Conservation (phyloP, 2,888 invertebrate genomes). For the Aphidoletes aphidimyza region DNA sequence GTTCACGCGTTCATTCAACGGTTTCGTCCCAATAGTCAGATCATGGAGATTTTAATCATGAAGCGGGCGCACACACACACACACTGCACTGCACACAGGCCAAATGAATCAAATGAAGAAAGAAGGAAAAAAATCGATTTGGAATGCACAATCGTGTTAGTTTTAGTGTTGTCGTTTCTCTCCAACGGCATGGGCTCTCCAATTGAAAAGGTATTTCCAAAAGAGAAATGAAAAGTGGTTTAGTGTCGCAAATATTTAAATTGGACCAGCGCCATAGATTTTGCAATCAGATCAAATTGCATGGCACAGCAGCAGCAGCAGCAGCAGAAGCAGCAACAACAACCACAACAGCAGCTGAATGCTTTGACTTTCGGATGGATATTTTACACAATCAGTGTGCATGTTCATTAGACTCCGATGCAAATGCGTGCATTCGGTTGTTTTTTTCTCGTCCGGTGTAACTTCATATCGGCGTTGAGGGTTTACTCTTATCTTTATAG, state of each 20-base stretch:
- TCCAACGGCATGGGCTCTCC: background rate
- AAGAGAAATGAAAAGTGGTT: slow-evolving; percentile 18
- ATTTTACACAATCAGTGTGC: background rate
- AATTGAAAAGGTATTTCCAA: background rate
- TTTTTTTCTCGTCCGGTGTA: no score
- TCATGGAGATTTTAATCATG: background rate
- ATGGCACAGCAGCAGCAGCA: background rate
- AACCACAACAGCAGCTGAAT: background rate
- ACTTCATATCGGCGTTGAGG: no score
- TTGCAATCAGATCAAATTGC: background rate
- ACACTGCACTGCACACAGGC: no score
- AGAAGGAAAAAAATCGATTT: background rate
- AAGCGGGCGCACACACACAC: no score
- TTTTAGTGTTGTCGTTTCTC: background rate
- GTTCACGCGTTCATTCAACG: no score
- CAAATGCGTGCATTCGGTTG: no score
- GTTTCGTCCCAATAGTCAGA: no score
- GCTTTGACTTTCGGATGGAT: background rate
- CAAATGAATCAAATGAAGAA: no score
- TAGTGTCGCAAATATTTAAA: slow-evolving; percentile 31
- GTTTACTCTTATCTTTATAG: background rate
- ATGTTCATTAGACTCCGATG: background rate
- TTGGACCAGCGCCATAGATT: background rate
- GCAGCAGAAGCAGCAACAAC: background rate
- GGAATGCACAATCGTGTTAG: slow-evolving; percentile 17